Evolutionary conservation across 2,113 vertebrate genomes (phyloP).

Genomic region (Platanista minor): DNA sequence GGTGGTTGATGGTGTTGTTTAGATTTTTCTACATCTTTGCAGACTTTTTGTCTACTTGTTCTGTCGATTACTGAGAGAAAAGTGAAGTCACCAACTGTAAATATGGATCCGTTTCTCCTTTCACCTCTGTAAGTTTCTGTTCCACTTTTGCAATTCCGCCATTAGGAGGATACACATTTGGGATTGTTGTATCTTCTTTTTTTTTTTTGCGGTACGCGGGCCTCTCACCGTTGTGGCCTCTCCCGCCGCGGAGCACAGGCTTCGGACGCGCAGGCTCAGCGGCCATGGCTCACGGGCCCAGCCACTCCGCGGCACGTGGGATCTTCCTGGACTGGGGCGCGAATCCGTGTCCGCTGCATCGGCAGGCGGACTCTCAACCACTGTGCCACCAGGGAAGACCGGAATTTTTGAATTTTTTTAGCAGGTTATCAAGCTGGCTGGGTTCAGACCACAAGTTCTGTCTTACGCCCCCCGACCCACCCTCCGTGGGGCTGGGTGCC

Average conservation of each 20-base stretch:
- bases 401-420: background rate
- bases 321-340: too few species aligned
- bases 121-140: background rate
- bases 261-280: too few species aligned
- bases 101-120: too few species aligned
- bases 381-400: too few species aligned
- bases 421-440: background rate
- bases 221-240: too few species aligned
- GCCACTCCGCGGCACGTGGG: too few species aligned
- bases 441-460: background rate
- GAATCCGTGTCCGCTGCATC: too few species aligned
- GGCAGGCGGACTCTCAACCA: too few species aligned
- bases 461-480: background rate
- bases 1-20: background rate
- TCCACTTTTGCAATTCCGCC: background rate
- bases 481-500: background rate
- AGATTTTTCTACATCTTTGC: background rate
- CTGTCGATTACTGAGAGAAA: background rate
- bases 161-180: fast-evolving
- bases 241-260: too few species aligned
- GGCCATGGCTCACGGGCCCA: too few species aligned
- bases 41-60: fast-evolving
- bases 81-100: background rate
- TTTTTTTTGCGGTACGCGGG: too few species aligned
- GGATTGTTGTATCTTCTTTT: background rate